Conservation (phyloP, 2,888 invertebrate species). For the Salpingus planirostris region DNA sequence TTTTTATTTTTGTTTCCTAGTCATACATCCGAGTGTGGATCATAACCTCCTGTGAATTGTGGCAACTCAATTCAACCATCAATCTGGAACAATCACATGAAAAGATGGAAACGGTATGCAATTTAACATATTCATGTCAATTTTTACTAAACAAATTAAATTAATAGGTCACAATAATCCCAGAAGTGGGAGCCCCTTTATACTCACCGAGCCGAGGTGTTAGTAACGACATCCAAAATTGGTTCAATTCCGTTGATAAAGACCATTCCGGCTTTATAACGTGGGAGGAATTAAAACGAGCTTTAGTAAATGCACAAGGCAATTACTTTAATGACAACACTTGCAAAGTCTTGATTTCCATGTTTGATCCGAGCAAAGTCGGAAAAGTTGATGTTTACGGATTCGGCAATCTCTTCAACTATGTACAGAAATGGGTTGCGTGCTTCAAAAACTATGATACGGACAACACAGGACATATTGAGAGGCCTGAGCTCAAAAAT, state of each 20-base stretch:
- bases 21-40: no score
- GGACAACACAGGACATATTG: constrained; percentile 80
- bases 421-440: constrained; percentile 81
- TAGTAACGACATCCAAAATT: constrained; percentile 70
- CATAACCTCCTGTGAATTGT: no score
- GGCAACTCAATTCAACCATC: no score
- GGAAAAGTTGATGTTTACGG: constrained; percentile 79
- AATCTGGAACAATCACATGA: no score
- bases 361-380: constrained; percentile 79
- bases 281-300: constrained; percentile 65
- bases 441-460: constrained; percentile 78
- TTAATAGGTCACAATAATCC: no score
- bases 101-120: no score
- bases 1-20: no score
- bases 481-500: constrained; percentile 66
- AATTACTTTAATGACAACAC: constrained; percentile 73
- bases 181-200: no score
- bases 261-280: constrained; percentile 78
- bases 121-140: no score
- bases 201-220: no score
- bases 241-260: constrained; percentile 76
- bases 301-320: constrained; percentile 79
- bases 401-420: constrained; percentile 78
- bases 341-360: constrained; percentile 81
- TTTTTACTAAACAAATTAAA: no score